Conservation (phyloP, 2,113 vertebrate species). For the Rostratula benghalensis region DNA sequence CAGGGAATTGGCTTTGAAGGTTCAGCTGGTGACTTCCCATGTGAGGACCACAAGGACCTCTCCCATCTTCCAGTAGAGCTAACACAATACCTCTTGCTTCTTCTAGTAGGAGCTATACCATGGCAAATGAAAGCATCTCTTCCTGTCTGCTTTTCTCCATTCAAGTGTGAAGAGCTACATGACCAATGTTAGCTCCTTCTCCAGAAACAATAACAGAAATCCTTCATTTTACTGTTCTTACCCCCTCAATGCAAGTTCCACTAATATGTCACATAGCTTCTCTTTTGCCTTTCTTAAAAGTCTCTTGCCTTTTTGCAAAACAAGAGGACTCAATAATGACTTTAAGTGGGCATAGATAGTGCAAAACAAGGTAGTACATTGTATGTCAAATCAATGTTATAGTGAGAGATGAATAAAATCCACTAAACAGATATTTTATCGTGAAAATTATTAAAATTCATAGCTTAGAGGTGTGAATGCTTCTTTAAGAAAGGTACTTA, state of each 20-base stretch:
- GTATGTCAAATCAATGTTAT: not conserved
- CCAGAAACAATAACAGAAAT: not conserved
- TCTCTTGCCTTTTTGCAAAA: not conserved
- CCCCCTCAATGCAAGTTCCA: not conserved
- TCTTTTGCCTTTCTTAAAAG: not conserved
- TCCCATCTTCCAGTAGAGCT: not conserved
- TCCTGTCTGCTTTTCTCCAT: not conserved
- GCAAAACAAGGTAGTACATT: not conserved
- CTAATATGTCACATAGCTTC: not conserved
- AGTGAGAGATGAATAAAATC: constrained; percentile 26
- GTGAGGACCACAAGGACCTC: not conserved
- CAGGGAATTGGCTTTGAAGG: not conserved
- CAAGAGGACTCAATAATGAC: not conserved
- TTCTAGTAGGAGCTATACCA: not conserved
- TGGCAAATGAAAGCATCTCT: not conserved
- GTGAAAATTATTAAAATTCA: constrained; percentile 70
- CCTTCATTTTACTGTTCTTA: not conserved
- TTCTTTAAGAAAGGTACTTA: constrained; percentile 84
- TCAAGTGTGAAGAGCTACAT: not conserved
- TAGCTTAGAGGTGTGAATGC: constrained; percentile 71
- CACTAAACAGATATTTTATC: constrained; percentile 41
- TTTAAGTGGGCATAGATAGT: not conserved
- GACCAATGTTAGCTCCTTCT: not conserved
- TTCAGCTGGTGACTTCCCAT: not conserved
- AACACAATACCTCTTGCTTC: not conserved